A percentile compares a stretch with the other conserved stretches of the same genome.
Conservation (phyloP, 2,888 invertebrate species). For the Dasypogon diadema region DNA sequence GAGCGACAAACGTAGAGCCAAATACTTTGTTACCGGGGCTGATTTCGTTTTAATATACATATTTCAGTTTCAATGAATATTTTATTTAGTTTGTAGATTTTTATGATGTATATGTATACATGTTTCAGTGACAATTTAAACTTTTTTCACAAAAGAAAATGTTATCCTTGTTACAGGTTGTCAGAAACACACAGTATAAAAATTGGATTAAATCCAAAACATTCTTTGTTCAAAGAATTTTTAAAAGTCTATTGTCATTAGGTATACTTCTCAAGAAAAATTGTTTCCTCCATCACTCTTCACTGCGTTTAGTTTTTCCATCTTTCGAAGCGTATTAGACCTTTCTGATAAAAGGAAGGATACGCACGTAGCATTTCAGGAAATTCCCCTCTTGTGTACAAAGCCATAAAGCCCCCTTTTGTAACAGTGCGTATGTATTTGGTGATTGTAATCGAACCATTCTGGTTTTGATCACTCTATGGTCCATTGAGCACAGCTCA, state of each 20-base stretch:
- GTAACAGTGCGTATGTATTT: conserved; percentile 1
- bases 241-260: background rate
- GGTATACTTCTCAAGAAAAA: background rate
- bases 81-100: too few species aligned
- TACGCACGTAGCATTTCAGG: background rate
- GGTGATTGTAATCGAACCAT: conserved; percentile 43
- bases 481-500: conserved; percentile 47
- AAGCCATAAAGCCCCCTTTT: background rate
- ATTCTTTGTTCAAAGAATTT: background rate
- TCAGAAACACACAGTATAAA: too few species aligned
- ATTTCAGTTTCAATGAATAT: too few species aligned
- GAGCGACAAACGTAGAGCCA: too few species aligned
- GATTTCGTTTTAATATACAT: too few species aligned
- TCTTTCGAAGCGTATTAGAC: background rate
- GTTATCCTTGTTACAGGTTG: too few species aligned
- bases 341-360: too few species aligned
- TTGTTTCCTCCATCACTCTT: background rate
- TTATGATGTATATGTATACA: too few species aligned
- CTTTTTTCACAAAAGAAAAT: too few species aligned
- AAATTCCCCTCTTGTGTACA: background rate
- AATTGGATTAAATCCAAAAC: background rate
- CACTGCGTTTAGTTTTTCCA: background rate
- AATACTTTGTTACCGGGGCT: too few species aligned
- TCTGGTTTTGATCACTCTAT: conserved; percentile 37
- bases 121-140: too few species aligned